Percentiles rank a stretch among this genome's conserved stretches.
Evolutionary conservation across 2,797 vertebrate genomes (phyloP).

Genomic region (Mycteria americana): DNA sequence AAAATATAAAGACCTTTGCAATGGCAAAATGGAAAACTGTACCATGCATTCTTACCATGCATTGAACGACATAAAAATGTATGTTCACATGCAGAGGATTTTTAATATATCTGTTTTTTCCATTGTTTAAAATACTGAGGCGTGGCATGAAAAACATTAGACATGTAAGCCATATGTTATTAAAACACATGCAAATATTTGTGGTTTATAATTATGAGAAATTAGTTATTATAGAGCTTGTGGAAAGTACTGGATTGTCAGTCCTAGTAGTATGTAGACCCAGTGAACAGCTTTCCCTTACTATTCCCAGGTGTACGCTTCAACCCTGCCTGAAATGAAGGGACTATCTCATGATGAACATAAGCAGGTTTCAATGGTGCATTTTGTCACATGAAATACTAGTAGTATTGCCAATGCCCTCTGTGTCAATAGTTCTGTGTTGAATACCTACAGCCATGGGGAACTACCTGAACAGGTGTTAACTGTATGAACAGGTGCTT

Average conservation of each 20-base stretch:
- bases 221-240: not conserved
- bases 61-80: not conserved
- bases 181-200: not conserved
- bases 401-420: not conserved
- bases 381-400: not conserved
- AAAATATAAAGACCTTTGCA: not conserved
- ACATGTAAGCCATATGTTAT: not conserved
- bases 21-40: not conserved
- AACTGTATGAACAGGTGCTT: not conserved
- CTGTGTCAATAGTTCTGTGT: not conserved
- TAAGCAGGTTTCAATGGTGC: not conserved
- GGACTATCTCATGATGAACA: not conserved
- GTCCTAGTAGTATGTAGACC: not conserved
- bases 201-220: not conserved
- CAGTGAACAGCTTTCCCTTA: not conserved
- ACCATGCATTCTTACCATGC: not conserved
- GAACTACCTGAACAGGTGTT: not conserved
- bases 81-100: not conserved
- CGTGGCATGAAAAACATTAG: not conserved
- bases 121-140: not conserved
- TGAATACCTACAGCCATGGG: not conserved
- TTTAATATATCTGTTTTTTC: not conserved
- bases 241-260: not conserved
- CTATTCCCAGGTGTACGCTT: not conserved
- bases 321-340: not conserved